Base-by-base conservation (phyloP, 1,140 invertebrate genomes). In the Camponotus pennsylvanicus region DNA sequence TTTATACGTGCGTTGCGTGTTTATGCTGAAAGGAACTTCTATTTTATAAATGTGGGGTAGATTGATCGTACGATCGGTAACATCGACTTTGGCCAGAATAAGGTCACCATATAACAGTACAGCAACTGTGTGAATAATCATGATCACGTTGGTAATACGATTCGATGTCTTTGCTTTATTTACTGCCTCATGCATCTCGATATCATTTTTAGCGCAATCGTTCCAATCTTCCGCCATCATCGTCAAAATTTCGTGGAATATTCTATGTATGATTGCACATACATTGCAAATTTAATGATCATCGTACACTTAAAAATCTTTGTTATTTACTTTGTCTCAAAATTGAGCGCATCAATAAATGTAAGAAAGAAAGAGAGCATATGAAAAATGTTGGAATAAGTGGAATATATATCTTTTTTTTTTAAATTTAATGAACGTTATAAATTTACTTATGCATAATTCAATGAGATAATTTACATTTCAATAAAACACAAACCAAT, bases 21-120 rank as follows among this genome's bases (percentile, higher is more conserved):
- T 75, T 75, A 73, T 57, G 32, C 11, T 8, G n/a, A 75, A 37
- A 13, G 71, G 52, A 75, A 75, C 5, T 75, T 59, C 52, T 15
- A 15, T 13, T 37, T 40, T 21, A 32, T 40, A 11, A 40, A 75
- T 40, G n/a, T 73, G 70, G 5, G 52, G 49, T 59, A 75, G n/a
- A 2, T 75, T 8, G 52, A 57, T 59, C 11, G 49, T 57, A 9
- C 3, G 15, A 34, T 75, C n/a, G 13, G 71, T 34, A 3, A 73
- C 32, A 13, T 73, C 11, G 3, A 75, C 71, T 3, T 75, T 55
- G 18, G 18, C 11, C 11, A 75, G 9, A 9, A 75, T 21, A 9
- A 75, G 40, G 4, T 6, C 9, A 1, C 34, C n/a, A 1, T 75
- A 57, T 21, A 18, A 75, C 1, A 40, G 9, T n/a, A 21, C 8